Conservation (phyloP, 2,888 invertebrate species). For the Cistogaster globosa region DNA sequence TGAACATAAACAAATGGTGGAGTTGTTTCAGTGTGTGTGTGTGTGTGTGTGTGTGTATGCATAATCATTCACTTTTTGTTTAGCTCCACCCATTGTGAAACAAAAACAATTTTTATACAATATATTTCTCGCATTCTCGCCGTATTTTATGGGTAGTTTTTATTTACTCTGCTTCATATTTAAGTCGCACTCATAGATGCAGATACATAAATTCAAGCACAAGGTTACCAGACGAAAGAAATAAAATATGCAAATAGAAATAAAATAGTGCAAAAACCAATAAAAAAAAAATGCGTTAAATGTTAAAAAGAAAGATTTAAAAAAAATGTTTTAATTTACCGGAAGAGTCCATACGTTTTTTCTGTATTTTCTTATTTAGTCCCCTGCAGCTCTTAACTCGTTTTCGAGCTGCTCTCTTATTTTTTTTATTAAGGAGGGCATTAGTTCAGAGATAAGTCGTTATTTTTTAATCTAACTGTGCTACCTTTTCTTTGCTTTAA, state of each 20-base stretch:
- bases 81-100: conserved; percentile 43
- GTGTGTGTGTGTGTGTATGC: not conserved
- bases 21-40: not conserved
- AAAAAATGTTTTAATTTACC: no score
- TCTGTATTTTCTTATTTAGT: no score
- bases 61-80: not conserved
- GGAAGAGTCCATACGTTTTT: no score
- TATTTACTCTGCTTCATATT: not conserved
- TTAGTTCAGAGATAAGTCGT: no score
- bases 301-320: no score
- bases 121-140: conserved; percentile 12
- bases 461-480: no score
- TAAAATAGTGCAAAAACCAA: no score
- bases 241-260: no score
- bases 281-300: not conserved
- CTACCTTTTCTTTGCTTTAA: no score
- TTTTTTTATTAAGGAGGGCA: no score
- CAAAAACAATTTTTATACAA: not conserved
- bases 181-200: not conserved
- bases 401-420: no score
- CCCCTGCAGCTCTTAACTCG: no score
- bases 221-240: conserved; percentile 21
- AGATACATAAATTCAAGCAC: not conserved
- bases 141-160: conserved; percentile 27
- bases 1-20: not conserved